Conservation (phyloP, 2,113 vertebrate genomes). For the Ardeotis arabs region DNA sequence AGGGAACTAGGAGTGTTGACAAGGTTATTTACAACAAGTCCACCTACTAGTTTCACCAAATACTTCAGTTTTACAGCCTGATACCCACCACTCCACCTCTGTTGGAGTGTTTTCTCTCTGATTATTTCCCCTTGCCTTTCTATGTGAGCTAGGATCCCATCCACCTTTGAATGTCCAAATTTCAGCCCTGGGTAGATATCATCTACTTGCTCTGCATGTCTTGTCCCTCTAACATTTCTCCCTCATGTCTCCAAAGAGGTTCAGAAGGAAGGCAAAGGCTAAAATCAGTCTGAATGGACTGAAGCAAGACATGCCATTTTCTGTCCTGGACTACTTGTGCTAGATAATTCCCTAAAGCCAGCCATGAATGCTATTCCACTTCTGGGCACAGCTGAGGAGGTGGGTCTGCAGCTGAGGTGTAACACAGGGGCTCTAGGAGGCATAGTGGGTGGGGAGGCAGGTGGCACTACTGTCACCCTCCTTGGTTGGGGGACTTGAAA, state of each 20-base stretch:
- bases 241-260: not conserved
- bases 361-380: not conserved
- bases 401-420: not conserved
- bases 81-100: not conserved
- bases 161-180: not conserved
- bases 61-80: not conserved
- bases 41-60: not conserved
- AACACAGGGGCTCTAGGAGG: not conserved
- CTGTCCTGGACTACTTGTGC: not conserved
- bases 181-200: not conserved
- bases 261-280: not conserved
- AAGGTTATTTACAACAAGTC: not conserved
- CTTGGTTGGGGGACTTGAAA: not conserved
- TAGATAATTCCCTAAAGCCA: not conserved
- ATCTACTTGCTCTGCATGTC: not conserved
- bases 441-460: not conserved
- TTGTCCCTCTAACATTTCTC: not conserved
- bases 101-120: not conserved
- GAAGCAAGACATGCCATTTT: not conserved
- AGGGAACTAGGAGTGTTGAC: not conserved
- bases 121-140: not conserved
- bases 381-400: not conserved
- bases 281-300: not conserved
- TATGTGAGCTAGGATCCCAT: not conserved
- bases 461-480: not conserved